A percentile compares a stretch with the other conserved stretches of the same genome.
Evolutionary conservation across 2,113 vertebrate species (phyloP).

Genomic region (Nannobrachium achirus): DNA sequence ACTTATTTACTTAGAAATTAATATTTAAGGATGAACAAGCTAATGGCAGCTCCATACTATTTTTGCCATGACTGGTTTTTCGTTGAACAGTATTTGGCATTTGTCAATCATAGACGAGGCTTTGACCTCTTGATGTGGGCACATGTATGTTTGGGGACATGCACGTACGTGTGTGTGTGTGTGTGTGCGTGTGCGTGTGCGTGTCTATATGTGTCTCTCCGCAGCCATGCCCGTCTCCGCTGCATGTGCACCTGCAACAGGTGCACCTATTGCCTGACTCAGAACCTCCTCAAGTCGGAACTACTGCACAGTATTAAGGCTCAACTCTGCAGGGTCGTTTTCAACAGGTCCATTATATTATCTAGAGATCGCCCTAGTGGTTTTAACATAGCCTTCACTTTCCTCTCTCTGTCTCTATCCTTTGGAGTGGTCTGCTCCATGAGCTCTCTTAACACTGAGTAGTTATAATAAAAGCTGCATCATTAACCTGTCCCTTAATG

Average conservation of each 20-base stretch:
- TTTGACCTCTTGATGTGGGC: constrained; percentile 86
- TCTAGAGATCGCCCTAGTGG: constrained; percentile 72
- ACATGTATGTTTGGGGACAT: constrained; percentile 71
- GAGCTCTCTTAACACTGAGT: constrained; percentile 51
- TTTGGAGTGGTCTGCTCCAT: constrained; percentile 7
- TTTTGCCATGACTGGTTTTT: no score
- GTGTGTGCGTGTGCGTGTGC: constrained; percentile 81
- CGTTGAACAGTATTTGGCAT: no score
- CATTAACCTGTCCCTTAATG: constrained; percentile 38
- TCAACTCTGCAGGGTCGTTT: constrained; percentile 94
- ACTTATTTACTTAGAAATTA: not conserved
- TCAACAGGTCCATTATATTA: constrained; percentile 89
- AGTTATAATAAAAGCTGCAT: constrained; percentile 32
- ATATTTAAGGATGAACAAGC: not conserved
- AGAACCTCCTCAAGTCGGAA: constrained; percentile 98
- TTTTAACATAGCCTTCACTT: constrained; percentile 49
- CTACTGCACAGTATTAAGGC: constrained; percentile 97
- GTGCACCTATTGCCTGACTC: constrained; percentile 99
- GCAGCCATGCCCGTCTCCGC: constrained; percentile 96
- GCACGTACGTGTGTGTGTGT: constrained; percentile 66
- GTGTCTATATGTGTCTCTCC: constrained; percentile 88
- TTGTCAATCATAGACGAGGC: constrained; percentile 68
- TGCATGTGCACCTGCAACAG: constrained; percentile 98
- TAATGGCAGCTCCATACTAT: constrained; percentile 6
- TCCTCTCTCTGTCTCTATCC: constrained; percentile 23